Evolutionary conservation across 2,113 vertebrate genomes (phyloP), one percentile per base, ranked within the genome.

Genomic region (Ictidomys tridecemlineatus): DNA sequence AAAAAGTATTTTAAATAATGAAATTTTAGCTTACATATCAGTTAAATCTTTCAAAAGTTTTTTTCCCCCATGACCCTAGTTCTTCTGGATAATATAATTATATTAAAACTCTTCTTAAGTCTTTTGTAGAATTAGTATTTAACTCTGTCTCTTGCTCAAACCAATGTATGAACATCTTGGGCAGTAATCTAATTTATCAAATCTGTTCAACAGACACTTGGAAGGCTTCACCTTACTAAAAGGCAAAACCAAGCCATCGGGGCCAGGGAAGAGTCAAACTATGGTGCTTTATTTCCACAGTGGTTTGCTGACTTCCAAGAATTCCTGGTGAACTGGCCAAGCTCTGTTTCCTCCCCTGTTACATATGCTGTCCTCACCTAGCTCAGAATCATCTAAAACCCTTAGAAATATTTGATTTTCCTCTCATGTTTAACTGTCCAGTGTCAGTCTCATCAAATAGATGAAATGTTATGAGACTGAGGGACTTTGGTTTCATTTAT

Each of bases 311-410:
- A 5, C 4, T 61, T 39, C 24, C 28, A 8, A 51, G 32, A 0
- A 69, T 13, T 14, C 51, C 30, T 34, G 17, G 2, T 51, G 17
- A 78, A 4, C 7, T 67, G 3, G 48, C 56, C 22, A 67, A 13
- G 8, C 2, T 30, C 34, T 20, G 4, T 30, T 76, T 17, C 9
- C 34, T n/a, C 26, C 12, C 1, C n/a, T 2, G 0, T 48, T 11
- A n/a, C 6, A n/a, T 16, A 17, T 12, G 2, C 20, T 76, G 22
- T 89, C 45, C 56, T 89, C 18, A 74, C 28, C 11, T 8, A 63
- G 61, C 7, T 51, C 24, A 34, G 7, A 56, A 80, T 17, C 26
- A 42, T n/a, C 28, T 10, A 70, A 80, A 56, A 5, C 16, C 30
- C 39, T 13, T 8, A 56, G 16, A 53, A 69, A 69, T 67, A 30